Evolutionary conservation across 2,888 invertebrate genomes (phyloP), one percentile per base, ranked within the genome.

Genomic region (Glyphotaelius pellucidus): DNA sequence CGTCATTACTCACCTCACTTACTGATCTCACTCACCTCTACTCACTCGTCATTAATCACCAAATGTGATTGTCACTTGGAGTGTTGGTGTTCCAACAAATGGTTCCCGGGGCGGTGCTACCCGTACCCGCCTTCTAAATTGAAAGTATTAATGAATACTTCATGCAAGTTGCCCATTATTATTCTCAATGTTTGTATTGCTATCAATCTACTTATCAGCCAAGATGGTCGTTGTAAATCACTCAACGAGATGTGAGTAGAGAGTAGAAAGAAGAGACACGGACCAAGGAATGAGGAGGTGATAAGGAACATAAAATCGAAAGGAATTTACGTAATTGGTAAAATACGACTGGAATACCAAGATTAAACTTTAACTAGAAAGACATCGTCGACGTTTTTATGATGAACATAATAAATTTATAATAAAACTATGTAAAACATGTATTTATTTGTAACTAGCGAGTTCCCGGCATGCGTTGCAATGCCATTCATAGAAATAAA

Each of bases 241-340:
- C 67, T 67, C 67, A 25, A n/a, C 2, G 67, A 67, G 67, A 67
- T 67, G 67, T 67, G 67, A 25, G 25, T 67, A 9, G 19, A 67
- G 25, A 25, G 25, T n/a, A 3, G 15, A 67, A 7, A 25, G 25
- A 9, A 3, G 15, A 14, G 14, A 67, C 67, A 67, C 67, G 67
- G 67, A 67, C 67, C 67, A n/a, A 67, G 25, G 67, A 67, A 67
- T 67, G 67, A 67, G 67, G 67, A 67, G n/a, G 67, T 67, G 67
- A 67, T n/a, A 67, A 67, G 67, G 25, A 67, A 25, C 67, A 9
- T 67, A 67, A 67, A 67, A 67, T 67, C 67, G 67, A 67, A 67
- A 67, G 67, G 67, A 67, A 67, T 67, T 67, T 67, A n/a, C 67
- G 67, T 67, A 67, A 67, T 67, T 67, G 67, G 67, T 67, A 67